Conservation (phyloP, 2,888 invertebrate species). For the Folsomia manolachei region DNA sequence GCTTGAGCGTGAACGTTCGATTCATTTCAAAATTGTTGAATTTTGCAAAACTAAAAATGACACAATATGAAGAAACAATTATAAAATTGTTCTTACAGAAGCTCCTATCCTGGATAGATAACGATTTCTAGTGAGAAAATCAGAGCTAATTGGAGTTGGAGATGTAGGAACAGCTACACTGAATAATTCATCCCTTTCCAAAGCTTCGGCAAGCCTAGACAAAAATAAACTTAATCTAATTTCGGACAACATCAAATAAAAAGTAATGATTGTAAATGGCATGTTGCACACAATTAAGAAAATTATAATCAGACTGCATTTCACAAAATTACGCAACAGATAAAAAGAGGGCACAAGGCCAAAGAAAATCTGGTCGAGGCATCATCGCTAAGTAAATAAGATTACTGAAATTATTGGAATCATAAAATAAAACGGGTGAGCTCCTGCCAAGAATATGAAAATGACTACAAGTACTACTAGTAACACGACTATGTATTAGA, state of each 20-base stretch:
- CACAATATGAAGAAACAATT: background rate
- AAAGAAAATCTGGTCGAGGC: background rate
- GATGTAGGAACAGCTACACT: conserved; percentile 55
- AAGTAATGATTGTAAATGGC: background rate
- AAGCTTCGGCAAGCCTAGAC: conserved; percentile 55
- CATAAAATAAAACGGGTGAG: background rate
- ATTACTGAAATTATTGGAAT: background rate
- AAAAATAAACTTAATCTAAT: conserved; percentile 8
- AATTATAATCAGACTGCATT: too few relatives aligned
- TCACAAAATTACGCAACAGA: background rate
- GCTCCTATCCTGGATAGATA: conserved; percentile 63
- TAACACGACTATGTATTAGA: background rate
- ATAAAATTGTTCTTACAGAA: conserved; percentile 56
- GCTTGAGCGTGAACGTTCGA: background rate
- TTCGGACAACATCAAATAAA: background rate
- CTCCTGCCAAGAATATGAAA: background rate
- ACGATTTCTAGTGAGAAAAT: conserved; percentile 63
- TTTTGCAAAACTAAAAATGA: background rate
- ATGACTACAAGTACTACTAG: background rate
- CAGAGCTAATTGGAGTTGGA: conserved; percentile 53
- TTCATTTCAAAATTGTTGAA: background rate
- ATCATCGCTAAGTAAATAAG: too few relatives aligned
- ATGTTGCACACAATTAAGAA: too few relatives aligned
- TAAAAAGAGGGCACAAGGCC: too few relatives aligned
- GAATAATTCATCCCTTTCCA: conserved; percentile 60